These are phyloP conservation scores for Hydrozoanthus gracilis DNA, from an alignment of 92 coral and sea anemone species.

Conservation along the genomic window DNA sequence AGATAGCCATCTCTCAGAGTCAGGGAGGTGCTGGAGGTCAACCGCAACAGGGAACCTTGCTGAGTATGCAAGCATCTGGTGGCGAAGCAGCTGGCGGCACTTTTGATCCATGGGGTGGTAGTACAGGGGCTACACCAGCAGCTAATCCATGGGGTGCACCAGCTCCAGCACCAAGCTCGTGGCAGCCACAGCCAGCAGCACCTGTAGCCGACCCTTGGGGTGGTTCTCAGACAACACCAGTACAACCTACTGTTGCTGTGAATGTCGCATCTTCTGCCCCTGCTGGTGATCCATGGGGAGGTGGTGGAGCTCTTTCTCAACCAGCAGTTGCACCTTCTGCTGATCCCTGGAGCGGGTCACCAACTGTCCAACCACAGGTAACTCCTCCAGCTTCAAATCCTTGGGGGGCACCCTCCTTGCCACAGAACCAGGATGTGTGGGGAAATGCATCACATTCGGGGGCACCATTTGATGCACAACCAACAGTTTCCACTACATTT, in stretches of 20 bases:
- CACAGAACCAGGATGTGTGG: conserved; percentile 34
- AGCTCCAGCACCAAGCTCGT: conserved; percentile 72
- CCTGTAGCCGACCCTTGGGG: conserved; percentile 84
- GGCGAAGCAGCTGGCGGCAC: conserved; percentile 48
- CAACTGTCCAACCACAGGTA: conserved; percentile 47
- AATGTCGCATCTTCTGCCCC: conserved; percentile 32
- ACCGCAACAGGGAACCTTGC: conserved; percentile 53
- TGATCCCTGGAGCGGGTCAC: conserved; percentile 89
- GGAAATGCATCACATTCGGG: conserved; percentile 35
- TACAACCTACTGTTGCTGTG: conserved; percentile 49
- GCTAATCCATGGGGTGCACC: conserved; percentile 38
- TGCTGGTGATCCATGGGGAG: conserved; percentile 62
- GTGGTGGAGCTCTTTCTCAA: conserved; percentile 46
- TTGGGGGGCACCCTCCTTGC: conserved; percentile 77
- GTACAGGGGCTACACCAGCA: conserved; percentile 18
- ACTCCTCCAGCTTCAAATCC: conserved; percentile 63
- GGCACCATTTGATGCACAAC: conserved; percentile 39
- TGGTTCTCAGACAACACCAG: conserved; percentile 45
- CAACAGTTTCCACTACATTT: conserved; percentile 29
- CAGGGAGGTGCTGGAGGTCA: conserved; percentile 43
- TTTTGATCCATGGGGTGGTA: conserved; percentile 79
- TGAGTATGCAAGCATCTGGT: conserved; percentile 64
- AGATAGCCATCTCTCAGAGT: conserved; percentile 87
- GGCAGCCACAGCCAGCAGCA: conserved; percentile 70
- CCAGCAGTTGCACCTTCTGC: conserved; percentile 47